Evolutionary conservation across 2,888 invertebrate genomes (phyloP).

Genomic region (Callyntrura sp.): DNA sequence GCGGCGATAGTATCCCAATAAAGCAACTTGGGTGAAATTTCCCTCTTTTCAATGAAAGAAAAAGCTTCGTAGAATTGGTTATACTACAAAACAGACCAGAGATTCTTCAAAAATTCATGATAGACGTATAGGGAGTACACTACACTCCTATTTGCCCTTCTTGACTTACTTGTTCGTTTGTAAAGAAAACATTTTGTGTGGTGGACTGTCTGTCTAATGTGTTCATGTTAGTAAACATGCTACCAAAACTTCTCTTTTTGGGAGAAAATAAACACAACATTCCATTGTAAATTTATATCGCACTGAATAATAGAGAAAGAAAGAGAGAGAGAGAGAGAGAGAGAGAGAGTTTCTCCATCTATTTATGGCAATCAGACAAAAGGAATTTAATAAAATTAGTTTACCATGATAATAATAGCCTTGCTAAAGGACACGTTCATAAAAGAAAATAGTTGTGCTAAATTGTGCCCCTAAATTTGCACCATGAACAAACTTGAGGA

Average conservation of each 20-base stretch:
- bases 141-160: not conserved
- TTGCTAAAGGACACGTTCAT: not conserved
- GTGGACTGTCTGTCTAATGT: not conserved
- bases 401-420: constrained; percentile 21
- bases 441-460: not conserved
- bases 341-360: too few relatives aligned
- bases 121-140: not conserved
- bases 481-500: too few relatives aligned
- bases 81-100: not conserved
- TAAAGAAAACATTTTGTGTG: not conserved
- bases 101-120: constrained; percentile 26
- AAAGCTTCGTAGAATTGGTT: not conserved
- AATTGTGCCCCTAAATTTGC: too few relatives aligned
- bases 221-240: constrained; percentile 23
- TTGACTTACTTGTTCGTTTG: not conserved
- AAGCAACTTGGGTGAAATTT: constrained; percentile 47
- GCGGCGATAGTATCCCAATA: constrained; percentile 6
- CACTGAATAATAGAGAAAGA: not conserved
- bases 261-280: not conserved
- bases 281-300: constrained; percentile 45
- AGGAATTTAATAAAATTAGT: constrained; percentile 53
- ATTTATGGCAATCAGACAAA: not conserved
- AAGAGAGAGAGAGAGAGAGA: too few relatives aligned
- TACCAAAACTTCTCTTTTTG: constrained; percentile 2
- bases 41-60: constrained; percentile 1